A percentile compares a stretch with the other conserved stretches of the same genome.
Evolutionary conservation across 1,140 invertebrate genomes (phyloP).

Genomic region (Scaptodrosophila lebanonensis): DNA sequence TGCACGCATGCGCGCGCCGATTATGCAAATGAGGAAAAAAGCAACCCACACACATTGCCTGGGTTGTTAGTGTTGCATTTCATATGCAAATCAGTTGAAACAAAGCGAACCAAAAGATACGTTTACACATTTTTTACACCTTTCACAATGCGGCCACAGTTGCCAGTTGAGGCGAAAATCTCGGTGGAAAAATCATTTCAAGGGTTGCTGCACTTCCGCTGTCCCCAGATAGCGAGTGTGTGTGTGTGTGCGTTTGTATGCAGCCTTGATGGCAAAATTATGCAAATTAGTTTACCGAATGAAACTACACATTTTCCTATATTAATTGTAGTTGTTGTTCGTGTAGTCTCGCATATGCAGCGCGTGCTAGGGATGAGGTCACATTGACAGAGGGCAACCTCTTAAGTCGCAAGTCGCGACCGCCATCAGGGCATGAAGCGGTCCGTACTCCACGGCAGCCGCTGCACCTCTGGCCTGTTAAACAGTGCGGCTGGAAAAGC

Average conservation of each 20-base stretch:
- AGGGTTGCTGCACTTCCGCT: slow-evolving; percentile 50
- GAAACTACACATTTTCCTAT: neutral
- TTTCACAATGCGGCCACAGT: slow-evolving; percentile 45
- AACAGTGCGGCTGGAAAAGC: slow-evolving; percentile 44
- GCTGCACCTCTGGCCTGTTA: slow-evolving; percentile 42
- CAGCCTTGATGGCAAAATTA: slow-evolving; percentile 61
- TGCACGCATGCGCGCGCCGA: slow-evolving; percentile 67
- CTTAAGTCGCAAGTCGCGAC: too few relatives aligned
- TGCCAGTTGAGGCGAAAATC: slow-evolving; percentile 13
- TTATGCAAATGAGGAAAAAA: slow-evolving; percentile 57
- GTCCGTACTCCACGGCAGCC: slow-evolving; percentile 49
- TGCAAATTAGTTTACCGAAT: slow-evolving; percentile 49
- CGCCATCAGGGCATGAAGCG: slow-evolving; percentile 1
- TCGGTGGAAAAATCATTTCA: neutral
- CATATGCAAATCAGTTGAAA: slow-evolving; percentile 61
- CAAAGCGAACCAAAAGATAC: slow-evolving; percentile 58
- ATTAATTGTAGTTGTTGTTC: too few relatives aligned
- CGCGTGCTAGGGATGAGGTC: too few relatives aligned
- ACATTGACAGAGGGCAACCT: too few relatives aligned
- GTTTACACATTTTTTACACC: slow-evolving; percentile 73
- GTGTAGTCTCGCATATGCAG: too few relatives aligned
- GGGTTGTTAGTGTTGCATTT: slow-evolving; percentile 43
- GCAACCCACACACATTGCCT: neutral
- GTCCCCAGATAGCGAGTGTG: slow-evolving; percentile 10
- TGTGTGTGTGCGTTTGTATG: slow-evolving; percentile 12